Evolutionary conservation across 2,888 invertebrate species (phyloP).

Genomic region (Tipula confusa): DNA sequence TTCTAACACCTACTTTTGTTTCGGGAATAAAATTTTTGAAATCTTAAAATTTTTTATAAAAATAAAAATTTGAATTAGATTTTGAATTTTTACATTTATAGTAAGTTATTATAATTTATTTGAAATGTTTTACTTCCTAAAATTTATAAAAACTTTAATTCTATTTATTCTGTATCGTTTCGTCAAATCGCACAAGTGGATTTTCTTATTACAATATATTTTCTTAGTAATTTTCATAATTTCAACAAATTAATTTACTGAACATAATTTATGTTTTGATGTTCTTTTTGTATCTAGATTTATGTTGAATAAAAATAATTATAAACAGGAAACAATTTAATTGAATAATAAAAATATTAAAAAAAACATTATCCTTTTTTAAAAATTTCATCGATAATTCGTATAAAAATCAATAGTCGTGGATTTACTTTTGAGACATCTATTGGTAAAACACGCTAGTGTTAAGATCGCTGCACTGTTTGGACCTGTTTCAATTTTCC

Average conservation of each 20-base stretch:
- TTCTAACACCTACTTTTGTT: no score
- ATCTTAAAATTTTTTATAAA: not conserved
- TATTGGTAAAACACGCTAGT: no score
- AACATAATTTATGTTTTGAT: not conserved
- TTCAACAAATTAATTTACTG: not conserved
- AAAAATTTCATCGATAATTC: no score
- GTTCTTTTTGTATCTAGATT: constrained; percentile 17
- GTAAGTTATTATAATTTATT: not conserved
- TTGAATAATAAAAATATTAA: not conserved
- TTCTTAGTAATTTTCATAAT: not conserved
- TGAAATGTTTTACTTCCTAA: constrained; percentile 25
- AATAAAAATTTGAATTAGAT: not conserved
- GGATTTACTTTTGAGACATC: no score
- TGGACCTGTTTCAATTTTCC: no score
- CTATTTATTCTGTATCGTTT: not conserved
- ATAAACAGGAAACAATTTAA: constrained; percentile 9
- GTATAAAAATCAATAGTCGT: no score
- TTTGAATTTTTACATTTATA: not conserved
- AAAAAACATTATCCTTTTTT: no score
- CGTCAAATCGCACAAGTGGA: not conserved
- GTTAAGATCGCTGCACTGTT: no score
- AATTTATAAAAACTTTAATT: not conserved
- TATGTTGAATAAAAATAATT: not conserved
- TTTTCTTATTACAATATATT: not conserved
- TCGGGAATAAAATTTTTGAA: not conserved